Evolutionary conservation across 2,113 vertebrate genomes (phyloP).

Genomic region (Trichomycterus rosablanca): DNA sequence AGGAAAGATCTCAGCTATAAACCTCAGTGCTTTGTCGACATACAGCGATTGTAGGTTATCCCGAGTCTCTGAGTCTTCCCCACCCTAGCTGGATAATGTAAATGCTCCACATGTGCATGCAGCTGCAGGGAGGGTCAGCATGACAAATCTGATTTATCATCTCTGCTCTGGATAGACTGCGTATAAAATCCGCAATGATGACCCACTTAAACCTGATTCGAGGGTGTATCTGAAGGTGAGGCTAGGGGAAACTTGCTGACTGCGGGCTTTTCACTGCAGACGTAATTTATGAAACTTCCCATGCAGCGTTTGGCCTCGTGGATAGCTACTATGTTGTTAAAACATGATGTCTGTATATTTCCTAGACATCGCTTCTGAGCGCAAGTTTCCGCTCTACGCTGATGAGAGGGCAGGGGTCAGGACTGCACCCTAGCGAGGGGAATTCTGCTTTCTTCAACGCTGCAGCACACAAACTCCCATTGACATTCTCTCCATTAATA

Average conservation of each 20-base stretch:
- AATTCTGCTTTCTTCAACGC: constrained; percentile 30
- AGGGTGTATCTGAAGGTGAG: constrained; percentile 25
- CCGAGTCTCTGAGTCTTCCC: not conserved
- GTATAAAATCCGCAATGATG: constrained; percentile 15
- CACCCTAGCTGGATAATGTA: not conserved
- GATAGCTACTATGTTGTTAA: not conserved
- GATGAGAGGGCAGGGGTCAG: constrained; percentile 32
- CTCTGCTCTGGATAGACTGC: constrained; percentile 7
- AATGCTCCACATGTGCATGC: constrained; percentile 20
- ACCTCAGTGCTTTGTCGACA: not conserved
- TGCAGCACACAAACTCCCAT: constrained; percentile 26
- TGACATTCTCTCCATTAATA: constrained; percentile 48
- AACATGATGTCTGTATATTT: constrained; percentile 4
- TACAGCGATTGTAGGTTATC: not conserved
- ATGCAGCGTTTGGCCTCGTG: constrained; percentile 1
- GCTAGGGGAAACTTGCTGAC: constrained; percentile 25
- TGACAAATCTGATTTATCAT: constrained; percentile 34
- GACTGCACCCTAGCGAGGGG: constrained; percentile 31
- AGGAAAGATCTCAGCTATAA: not conserved
- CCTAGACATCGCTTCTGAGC: constrained; percentile 13
- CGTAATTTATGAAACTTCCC: constrained; percentile 19
- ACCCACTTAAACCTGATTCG: constrained; percentile 18
- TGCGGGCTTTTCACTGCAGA: not conserved
- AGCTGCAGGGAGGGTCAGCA: constrained; percentile 29
- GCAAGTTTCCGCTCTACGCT: constrained; percentile 12